Evolutionary conservation across 2,113 vertebrate genomes (phyloP).

Genomic region (Macquaria ambigua): DNA sequence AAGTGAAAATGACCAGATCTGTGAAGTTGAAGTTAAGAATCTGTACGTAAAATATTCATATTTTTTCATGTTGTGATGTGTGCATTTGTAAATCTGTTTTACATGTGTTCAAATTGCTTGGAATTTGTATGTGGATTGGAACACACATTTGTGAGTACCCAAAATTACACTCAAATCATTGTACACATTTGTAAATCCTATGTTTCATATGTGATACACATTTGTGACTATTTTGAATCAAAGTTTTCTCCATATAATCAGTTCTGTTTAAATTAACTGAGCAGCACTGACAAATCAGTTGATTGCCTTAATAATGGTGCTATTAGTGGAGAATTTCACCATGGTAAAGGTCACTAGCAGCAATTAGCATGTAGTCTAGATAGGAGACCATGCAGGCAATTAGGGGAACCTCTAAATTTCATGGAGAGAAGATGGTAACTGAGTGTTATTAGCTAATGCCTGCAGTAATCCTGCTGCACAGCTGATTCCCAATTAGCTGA

Average conservation of each 20-base stretch:
- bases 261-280: slow-evolving; percentile 33
- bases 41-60: too few species aligned
- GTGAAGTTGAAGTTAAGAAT: too few species aligned
- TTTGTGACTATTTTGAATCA: too few species aligned
- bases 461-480: slow-evolving; percentile 12
- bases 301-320: slow-evolving; percentile 14
- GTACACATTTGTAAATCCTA: too few species aligned
- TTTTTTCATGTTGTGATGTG: too few species aligned
- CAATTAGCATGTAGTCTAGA: slow-evolving; percentile 32
- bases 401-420: slow-evolving; percentile 7
- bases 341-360: slow-evolving; percentile 26
- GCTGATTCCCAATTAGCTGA: slow-evolving; percentile 3
- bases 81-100: too few species aligned
- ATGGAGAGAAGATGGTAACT: slow-evolving; percentile 10
- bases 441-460: not conserved
- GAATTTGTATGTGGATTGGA: too few species aligned
- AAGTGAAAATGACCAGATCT: too few species aligned
- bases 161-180: too few species aligned
- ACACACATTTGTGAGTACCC: too few species aligned
- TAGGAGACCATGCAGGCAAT: slow-evolving; percentile 13
- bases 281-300: slow-evolving; percentile 2
- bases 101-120: too few species aligned
- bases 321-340: slow-evolving; percentile 26
- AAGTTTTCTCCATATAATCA: not conserved
- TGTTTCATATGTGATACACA: too few species aligned